Evolutionary conservation across 2,888 invertebrate species (phyloP).

Genomic region (Helicoverpa assulta): DNA sequence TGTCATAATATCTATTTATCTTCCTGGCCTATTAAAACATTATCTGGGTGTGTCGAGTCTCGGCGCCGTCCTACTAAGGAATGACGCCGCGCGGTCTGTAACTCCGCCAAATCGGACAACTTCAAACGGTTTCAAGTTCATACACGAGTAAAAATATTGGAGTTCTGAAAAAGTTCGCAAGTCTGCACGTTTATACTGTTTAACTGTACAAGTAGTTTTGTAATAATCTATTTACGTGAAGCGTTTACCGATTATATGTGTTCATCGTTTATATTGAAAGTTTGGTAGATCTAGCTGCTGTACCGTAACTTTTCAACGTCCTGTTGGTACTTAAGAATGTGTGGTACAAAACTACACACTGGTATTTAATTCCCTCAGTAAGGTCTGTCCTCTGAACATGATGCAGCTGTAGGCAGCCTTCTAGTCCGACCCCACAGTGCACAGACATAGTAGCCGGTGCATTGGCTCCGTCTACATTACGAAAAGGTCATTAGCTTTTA

Average conservation of each 20-base stretch:
- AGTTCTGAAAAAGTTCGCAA: background rate
- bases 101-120: conserved; percentile 10
- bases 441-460: background rate
- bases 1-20: conserved; percentile 6
- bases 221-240: background rate
- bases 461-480: conserved; percentile 1
- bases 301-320: too few relatives aligned
- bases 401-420: background rate
- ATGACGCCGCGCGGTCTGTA: conserved; percentile 42
- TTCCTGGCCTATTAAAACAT: conserved; percentile 11
- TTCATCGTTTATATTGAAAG: too few relatives aligned
- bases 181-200: background rate
- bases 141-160: background rate
- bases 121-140: conserved; percentile 22
- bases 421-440: background rate
- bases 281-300: too few relatives aligned
- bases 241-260: background rate
- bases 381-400: background rate
- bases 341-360: too few relatives aligned
- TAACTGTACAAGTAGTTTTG: background rate
- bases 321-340: too few relatives aligned
- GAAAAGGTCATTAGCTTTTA: conserved; percentile 2
- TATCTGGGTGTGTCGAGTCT: conserved; percentile 12
- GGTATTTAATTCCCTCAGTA: background rate
- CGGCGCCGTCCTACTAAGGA: conserved; percentile 33